A percentile compares a stretch with the other conserved stretches of the same genome.
Conservation (phyloP, 2,888 invertebrate genomes). For the Oscheius sp. region DNA sequence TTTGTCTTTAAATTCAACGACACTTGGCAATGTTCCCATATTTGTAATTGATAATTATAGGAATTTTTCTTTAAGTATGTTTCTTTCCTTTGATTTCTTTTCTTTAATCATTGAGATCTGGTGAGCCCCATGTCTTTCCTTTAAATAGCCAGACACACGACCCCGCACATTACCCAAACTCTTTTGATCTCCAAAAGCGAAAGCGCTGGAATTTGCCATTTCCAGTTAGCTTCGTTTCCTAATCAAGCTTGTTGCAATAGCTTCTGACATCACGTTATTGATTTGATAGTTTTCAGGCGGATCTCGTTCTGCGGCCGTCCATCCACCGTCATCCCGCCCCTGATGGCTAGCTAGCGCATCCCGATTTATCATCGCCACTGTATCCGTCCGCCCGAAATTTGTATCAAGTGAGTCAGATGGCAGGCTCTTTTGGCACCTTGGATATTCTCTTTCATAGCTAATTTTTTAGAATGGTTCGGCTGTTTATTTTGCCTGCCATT, state of each 20-base stretch:
- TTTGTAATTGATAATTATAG: no score
- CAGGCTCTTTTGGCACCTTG: not conserved
- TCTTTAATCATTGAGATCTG: no score
- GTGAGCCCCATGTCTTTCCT: no score
- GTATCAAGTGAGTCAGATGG: constrained; percentile 13
- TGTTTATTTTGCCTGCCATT: constrained; percentile 70
- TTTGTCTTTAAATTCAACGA: no score
- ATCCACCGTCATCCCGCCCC: constrained; percentile 34
- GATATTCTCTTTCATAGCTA: not conserved
- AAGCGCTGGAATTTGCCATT: not conserved
- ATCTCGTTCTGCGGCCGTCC: constrained; percentile 36
- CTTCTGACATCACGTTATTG: constrained; percentile 30
- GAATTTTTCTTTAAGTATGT: no score
- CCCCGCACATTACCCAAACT: no score
- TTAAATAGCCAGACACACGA: no score
- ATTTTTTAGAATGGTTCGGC: constrained; percentile 44
- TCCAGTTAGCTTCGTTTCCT: not conserved
- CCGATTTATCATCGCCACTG: constrained; percentile 27
- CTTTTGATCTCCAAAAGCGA: not conserved
- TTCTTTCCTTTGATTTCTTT: no score
- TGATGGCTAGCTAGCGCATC: constrained; percentile 35
- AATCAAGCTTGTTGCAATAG: constrained; percentile 24
- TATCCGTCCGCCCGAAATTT: constrained; percentile 28
- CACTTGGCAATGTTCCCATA: no score
- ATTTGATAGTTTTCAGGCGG: constrained; percentile 33